Evolutionary conservation across 2,797 vertebrate species (phyloP).

Genomic region (Astyanax mexicanus): DNA sequence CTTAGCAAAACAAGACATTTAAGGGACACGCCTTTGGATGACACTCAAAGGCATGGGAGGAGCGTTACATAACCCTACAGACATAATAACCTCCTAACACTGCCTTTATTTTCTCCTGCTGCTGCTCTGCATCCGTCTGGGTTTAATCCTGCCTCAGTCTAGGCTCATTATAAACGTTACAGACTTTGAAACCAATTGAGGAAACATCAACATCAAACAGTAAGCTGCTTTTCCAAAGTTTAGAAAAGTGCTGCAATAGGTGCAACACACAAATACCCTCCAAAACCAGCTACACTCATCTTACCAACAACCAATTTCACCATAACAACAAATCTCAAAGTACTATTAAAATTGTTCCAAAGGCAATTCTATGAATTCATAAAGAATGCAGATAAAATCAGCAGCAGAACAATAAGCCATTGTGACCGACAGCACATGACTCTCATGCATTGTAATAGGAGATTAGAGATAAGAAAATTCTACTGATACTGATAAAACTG

Average conservation of each 20-base stretch:
- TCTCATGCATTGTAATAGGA: background rate
- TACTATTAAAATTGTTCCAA: background rate
- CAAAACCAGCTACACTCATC: background rate
- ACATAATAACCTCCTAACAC: constrained; percentile 35
- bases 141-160: constrained; percentile 6
- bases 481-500: background rate
- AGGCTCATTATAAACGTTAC: no score
- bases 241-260: background rate
- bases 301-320: background rate
- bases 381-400: background rate
- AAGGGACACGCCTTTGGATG: constrained; percentile 24
- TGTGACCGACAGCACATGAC: background rate
- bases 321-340: background rate
- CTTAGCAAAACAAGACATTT: background rate
- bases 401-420: background rate
- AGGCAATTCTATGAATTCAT: background rate
- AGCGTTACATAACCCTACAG: constrained; percentile 36
- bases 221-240: constrained; percentile 21
- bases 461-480: constrained; percentile 9
- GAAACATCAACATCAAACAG: constrained; percentile 22
- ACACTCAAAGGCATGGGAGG: background rate
- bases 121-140: constrained; percentile 1
- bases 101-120: constrained; percentile 13
- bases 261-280: constrained; percentile 14
- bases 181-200: constrained; percentile 13